Percentiles rank a stretch among this genome's conserved stretches.
These are phyloP conservation scores for Xiphydria camelus DNA, from an alignment of 2,888 invertebrate species.

Conservation along the genomic window DNA sequence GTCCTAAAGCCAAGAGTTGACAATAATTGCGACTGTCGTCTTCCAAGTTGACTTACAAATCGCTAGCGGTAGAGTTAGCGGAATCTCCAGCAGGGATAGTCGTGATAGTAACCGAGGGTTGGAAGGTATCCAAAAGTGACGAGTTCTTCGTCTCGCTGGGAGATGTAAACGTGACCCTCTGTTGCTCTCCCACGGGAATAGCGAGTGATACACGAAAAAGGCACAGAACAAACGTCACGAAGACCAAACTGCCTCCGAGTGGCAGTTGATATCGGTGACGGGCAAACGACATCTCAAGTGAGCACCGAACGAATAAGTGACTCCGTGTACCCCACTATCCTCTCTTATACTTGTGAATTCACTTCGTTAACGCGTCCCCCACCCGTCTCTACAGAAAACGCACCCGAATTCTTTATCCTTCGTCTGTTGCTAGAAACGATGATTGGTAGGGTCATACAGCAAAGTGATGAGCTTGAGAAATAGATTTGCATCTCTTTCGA, in stretches of 20 bases:
- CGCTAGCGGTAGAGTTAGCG: constrained; percentile 6
- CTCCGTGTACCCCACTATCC: constrained; percentile 10
- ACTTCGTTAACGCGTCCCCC: constrained; percentile 15
- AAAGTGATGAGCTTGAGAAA: too few relatives aligned
- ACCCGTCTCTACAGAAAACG: too few relatives aligned
- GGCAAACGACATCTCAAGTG: constrained; percentile 12
- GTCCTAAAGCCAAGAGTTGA: too few relatives aligned
- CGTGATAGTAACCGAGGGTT: neutral
- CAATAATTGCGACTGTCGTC: neutral
- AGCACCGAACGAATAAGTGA: constrained; percentile 8
- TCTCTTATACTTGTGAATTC: constrained; percentile 17
- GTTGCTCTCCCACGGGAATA: too few relatives aligned
- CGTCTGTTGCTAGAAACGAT: too few relatives aligned
- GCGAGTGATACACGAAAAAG: neutral
- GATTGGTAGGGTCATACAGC: too few relatives aligned
- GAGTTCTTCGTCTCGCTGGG: too few relatives aligned
- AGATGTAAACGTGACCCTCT: too few relatives aligned
- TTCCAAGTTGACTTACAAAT: constrained; percentile 16
- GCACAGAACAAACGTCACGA: neutral
- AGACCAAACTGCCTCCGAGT: neutral
- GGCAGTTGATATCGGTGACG: constrained; percentile 7
- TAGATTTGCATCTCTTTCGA: too few relatives aligned
- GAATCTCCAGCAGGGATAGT: neutral
- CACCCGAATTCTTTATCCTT: too few relatives aligned
- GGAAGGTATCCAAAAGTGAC: constrained; percentile 3